Conservation (phyloP, 2,113 vertebrate species). For the Myxocyprinus asiaticus region DNA sequence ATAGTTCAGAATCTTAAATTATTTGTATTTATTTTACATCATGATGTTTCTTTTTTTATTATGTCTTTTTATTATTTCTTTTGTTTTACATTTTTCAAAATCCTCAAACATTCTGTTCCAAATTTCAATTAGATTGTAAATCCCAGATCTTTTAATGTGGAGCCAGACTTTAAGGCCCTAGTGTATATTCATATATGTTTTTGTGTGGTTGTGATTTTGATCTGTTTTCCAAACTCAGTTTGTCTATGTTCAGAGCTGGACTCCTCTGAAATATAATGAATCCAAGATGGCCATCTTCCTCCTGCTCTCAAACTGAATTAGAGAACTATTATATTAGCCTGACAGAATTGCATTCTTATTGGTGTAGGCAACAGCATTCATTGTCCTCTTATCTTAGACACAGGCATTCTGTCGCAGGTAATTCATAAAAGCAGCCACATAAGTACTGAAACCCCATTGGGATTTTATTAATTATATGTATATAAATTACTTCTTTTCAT, state of each 20-base stretch:
- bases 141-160: no score
- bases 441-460: neutral
- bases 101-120: no score
- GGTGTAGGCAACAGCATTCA: neutral
- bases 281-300: neutral
- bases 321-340: neutral
- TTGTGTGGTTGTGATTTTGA: neutral
- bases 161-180: no score
- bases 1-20: no score
- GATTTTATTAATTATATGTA: neutral
- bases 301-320: constrained; percentile 4
- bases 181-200: neutral
- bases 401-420: neutral
- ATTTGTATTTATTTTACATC: no score
- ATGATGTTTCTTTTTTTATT: no score
- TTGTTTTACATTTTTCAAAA: no score
- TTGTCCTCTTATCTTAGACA: neutral
- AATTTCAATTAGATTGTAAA: no score
- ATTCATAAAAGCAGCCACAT: neutral
- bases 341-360: constrained; percentile 7
- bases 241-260: no score
- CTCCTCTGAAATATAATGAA: neutral
- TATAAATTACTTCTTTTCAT: neutral
- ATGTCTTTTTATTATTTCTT: no score
- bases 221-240: neutral